Evolutionary conservation across 2,113 vertebrate species (phyloP).

Genomic region (Bufo bufo): DNA sequence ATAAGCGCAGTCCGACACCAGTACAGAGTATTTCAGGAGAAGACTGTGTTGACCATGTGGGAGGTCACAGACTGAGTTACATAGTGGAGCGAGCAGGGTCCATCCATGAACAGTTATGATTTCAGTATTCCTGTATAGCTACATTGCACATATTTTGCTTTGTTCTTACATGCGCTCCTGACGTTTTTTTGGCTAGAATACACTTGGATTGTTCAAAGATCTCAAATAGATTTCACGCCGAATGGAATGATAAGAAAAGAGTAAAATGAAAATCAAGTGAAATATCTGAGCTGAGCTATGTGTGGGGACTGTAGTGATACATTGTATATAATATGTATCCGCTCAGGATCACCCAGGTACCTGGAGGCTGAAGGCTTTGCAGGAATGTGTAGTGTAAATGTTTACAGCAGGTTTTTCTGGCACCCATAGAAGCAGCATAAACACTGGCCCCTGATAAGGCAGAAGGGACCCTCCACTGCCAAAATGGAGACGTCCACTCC

Average conservation of each 20-base stretch:
- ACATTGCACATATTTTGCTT: no score
- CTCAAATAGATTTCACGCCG: neutral
- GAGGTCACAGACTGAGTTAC: neutral
- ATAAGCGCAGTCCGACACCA: neutral
- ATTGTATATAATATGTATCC: no score
- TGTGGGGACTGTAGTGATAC: no score
- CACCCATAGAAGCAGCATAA: slow-evolving; percentile 64
- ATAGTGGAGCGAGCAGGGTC: neutral
- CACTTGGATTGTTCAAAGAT: no score
- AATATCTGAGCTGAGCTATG: neutral
- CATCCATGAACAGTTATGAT: no score
- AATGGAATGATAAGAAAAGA: neutral
- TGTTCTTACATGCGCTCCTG: no score
- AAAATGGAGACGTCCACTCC: slow-evolving; percentile 59
- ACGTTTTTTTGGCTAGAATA: no score
- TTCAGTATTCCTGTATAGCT: no score
- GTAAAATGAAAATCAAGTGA: neutral
- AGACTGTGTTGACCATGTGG: neutral
- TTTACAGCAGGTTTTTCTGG: slow-evolving; percentile 68
- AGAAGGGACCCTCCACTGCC: slow-evolving; percentile 62
- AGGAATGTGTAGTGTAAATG: slow-evolving; percentile 71
- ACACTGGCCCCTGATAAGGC: slow-evolving; percentile 65
- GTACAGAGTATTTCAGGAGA: neutral
- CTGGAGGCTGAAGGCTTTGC: slow-evolving; percentile 62
- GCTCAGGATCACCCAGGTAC: slow-evolving; percentile 1